Evolutionary conservation across 2,797 vertebrate genomes (phyloP), one percentile per base, ranked within the genome.

Genomic region (Phataginus tricuspis): DNA sequence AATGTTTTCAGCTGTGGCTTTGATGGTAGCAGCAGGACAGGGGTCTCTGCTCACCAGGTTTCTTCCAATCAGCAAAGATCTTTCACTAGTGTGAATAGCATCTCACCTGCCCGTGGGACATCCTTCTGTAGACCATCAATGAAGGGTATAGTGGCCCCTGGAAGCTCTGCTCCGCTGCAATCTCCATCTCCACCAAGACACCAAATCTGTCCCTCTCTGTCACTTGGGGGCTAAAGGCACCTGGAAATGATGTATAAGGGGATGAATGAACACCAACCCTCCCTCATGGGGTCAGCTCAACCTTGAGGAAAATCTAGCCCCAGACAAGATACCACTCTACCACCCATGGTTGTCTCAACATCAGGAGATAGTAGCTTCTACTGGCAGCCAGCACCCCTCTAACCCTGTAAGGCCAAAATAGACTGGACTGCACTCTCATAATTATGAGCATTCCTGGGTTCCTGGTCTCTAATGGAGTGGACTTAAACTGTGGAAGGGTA

Each of bases 151-250:
- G 9, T 16, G 19, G 45, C 25, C 74, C n/a, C 61, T 75, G 66
- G 55, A 66, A 55, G 10, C 34, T 79, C n/a, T 37, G 4, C 71
- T 55, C 37, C 51, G 49, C 27, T 53, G 12, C 15, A 72, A 34
- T n/a, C 42, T 83, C 31, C 66, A 49, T 88, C 61, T 80, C 34
- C n/a, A 71, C 72, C 64, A 74, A 83, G 93, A 57, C 21, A 78
- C 16, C 25, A 82, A 69, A 85, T 57, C 19, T 51, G 23, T 83
- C 45, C 77, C 29, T 82, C 16, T 59, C 16, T 23, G 71, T 45
- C 21, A 42, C n/a, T 53, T 11, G 42, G 53, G 23, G 18, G 23
- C 39, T 45, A 63, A 55, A 21, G 34, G 21, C 11, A 64, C 25
- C 27, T 66, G 69, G 37, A 64, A 82, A 91, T 61, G 29, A 82